phyloP scores from a whole-genome alignment of 2,797 vertebrate species.

The Apogon talboti region DNA sequence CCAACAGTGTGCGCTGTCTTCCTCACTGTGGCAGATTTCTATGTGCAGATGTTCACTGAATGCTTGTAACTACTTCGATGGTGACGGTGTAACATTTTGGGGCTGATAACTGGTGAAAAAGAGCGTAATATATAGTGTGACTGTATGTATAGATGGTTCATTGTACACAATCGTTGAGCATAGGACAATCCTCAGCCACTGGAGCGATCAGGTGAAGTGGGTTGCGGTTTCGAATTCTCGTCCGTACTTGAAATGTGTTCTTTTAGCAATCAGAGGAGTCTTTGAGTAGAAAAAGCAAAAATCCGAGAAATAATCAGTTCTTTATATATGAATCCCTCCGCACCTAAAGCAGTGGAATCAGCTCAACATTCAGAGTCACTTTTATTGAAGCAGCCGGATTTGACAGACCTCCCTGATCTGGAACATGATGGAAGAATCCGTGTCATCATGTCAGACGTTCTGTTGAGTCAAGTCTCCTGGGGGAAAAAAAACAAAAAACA shows the following conservation, averaged over 20 bases:
- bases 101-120: conserved; percentile 49
- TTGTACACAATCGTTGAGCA: conserved; percentile 45
- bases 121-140: conserved; percentile 50
- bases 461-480: background rate
- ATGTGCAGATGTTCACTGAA: conserved; percentile 36
- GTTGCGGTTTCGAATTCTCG: conserved; percentile 49
- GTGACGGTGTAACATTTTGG: conserved; percentile 37
- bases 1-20: conserved; percentile 6
- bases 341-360: too few species aligned
- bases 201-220: conserved; percentile 32
- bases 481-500: background rate
- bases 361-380: too few species aligned
- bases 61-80: conserved; percentile 52
- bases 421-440: background rate
- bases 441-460: too few species aligned
- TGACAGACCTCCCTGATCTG: background rate
- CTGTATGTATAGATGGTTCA: conserved; percentile 43
- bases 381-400: background rate
- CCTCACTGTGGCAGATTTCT: conserved; percentile 4
- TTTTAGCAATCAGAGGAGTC: conserved; percentile 46
- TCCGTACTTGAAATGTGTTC: conserved; percentile 67
- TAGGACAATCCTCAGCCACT: conserved; percentile 49
- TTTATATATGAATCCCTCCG: background rate
- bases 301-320: conserved; percentile 5
- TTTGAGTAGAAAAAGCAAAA: background rate